Base-by-base conservation (phyloP, 1,140 invertebrate genomes). In the Cotesia glomerata region DNA sequence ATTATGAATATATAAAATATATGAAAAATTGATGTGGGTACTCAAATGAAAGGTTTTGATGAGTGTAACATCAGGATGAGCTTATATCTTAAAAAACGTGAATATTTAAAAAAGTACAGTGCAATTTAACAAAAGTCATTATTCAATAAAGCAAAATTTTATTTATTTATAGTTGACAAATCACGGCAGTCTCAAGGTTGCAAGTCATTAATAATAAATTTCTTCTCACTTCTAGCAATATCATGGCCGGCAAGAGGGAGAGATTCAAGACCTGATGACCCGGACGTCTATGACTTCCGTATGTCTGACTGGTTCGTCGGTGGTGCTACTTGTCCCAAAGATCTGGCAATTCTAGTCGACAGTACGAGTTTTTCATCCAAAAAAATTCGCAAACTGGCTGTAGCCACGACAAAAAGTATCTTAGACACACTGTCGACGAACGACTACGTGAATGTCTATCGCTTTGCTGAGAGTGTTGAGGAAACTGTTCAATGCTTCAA, bases 361-460 rank as follows among this genome's bases (percentile, higher is more conserved):
- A 91, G 90, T 18, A 93, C 94, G 9, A 95, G 95, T 32, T 95
- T 96, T 62, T 95, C 97, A 89, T 94, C 93, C 18, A 96, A 96
- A 0, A 91, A 94, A 61, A 90, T 94, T 69, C 91, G 93, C 73
- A 91, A 94, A 75, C 91, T 99, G 65, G 95, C 96, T 0, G 92
- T 93, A 81, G 92, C 93, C 7, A 96, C 97, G 0, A 93, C 95
- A 4, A 90, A 91, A 9, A 92, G 94, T 32, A 95, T 99, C 58
- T 86, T 99, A 52, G 96, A 99, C 69, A 99, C 98, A 0, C 89
- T 99, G 0, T 95, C 94, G 5, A 95, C 98, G 67, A 94, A 99
- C 82, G 98, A 99, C 85, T 99, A 95, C 82, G 96, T 99, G 49
- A 98, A 98, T 82, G 91, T 99, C 14, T 95, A 96, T 77, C 91